phyloP scores from a whole-genome alignment of 2,113 vertebrate genomes.

The Mionectes macconnelli region DNA sequence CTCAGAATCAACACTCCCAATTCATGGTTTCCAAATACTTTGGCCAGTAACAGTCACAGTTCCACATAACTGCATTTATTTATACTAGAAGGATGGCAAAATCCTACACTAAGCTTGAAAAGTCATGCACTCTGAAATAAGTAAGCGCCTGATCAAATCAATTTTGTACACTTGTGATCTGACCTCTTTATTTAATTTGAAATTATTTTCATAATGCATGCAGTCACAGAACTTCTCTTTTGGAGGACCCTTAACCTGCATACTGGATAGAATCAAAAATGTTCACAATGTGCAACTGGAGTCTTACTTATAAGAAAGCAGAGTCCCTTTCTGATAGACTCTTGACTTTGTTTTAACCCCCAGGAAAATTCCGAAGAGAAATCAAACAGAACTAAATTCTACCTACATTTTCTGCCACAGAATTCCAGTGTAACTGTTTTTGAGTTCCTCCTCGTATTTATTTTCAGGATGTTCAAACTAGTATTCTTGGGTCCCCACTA shows the following conservation, averaged over 20 bases:
- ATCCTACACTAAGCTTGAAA: neutral
- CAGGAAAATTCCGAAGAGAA: neutral
- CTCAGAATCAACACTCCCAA: neutral
- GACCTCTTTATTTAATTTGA: neutral
- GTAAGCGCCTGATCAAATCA: neutral
- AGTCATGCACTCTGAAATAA: neutral
- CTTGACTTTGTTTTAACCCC: neutral
- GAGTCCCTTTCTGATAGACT: neutral
- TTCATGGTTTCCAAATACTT: neutral
- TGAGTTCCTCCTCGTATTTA: neutral
- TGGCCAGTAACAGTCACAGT: neutral
- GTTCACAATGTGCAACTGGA: neutral
- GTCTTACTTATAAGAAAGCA: neutral
- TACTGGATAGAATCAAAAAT: neutral
- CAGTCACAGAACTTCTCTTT: neutral
- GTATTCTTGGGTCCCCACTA: neutral
- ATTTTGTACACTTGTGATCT: neutral
- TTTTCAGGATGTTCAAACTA: neutral
- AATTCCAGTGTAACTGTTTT: accelerated
- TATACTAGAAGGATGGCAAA: neutral
- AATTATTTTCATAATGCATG: neutral
- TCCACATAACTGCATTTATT: neutral
- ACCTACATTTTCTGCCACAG: neutral
- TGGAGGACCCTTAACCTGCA: neutral
- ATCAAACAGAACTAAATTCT: neutral